Conservation (phyloP, 2,888 invertebrate genomes). For the Thelaira solivaga region DNA sequence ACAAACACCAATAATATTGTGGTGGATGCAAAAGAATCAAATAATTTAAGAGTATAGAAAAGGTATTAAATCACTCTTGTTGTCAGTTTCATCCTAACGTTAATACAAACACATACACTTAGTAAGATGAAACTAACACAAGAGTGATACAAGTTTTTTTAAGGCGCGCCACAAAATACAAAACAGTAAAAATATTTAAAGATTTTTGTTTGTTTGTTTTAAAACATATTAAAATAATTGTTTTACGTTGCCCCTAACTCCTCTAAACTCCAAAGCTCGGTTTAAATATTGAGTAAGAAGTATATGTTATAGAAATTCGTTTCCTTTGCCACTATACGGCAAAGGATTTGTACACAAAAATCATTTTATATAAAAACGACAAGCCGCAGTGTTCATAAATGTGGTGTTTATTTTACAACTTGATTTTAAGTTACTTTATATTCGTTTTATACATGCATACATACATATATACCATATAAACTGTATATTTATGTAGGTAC, state of each 20-base stretch:
- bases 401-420: background rate
- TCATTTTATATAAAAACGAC: slow-evolving; percentile 1
- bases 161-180: slow-evolving; percentile 56
- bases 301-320: background rate
- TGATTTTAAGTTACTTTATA: slow-evolving; percentile 10
- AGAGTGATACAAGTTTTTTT: slow-evolving; percentile 23
- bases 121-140: slow-evolving; percentile 15
- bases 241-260: background rate
- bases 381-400: background rate
- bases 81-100: background rate
- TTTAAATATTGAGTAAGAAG: background rate
- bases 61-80: slow-evolving; percentile 73
- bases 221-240: slow-evolving; percentile 29
- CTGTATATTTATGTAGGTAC: too few species aligned
- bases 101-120: background rate
- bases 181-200: background rate
- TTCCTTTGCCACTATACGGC: background rate
- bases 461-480: background rate
- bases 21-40: slow-evolving; percentile 66
- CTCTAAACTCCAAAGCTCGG: background rate
- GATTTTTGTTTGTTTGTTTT: slow-evolving; percentile 44
- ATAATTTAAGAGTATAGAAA: slow-evolving; percentile 75
- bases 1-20: slow-evolving; percentile 70
- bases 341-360: background rate
- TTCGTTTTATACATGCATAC: slow-evolving; percentile 13